Base-by-base conservation (phyloP, 2,113 vertebrate genomes). In the Festucalex cinctus region DNA sequence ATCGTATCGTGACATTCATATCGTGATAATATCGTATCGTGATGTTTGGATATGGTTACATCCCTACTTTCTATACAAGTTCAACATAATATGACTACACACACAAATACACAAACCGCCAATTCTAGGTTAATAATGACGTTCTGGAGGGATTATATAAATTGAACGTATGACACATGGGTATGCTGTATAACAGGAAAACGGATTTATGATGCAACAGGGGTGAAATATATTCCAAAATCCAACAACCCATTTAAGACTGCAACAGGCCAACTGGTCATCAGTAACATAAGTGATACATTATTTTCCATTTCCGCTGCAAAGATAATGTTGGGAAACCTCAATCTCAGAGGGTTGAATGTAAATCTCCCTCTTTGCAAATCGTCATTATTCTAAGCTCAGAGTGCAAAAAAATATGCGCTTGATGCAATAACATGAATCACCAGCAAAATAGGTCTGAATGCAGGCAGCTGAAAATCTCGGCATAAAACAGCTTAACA, bases 141-240 rank as follows among this genome's bases (percentile, higher is more conserved):
- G 57, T 59, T 36, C 32, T 37, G 17, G 7, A 39, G 36, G 58
- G 58, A 61, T 61, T 39, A 61, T 57, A 28, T 58, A 16, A 58
- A n/a, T n/a, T 14, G 3, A 59, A 59, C 14, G 19, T 22, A 14
- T 10, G n/a, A 20, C 16, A 60, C 20, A 13, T 37, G 36, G 9
- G 36, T 3, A 39, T 61, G 8, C 36, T 22, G 10, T 61, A 20
- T 39, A 39, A 41, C n/a, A 37, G 36, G n/a, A 61, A 37, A 32
- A 59, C 2, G 0, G 36, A 12, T 22, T 61, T n/a, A 61, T 73
- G 67, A 70, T 53, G 67, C 26, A 74, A 67, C 16, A 5, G 57
- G 49, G 44, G 28, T 67, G 63, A 59, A 65, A 71, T 64, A 26
- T 57, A 26, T 57, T 58, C 36, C 36, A 61, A 49, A 51, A 64